Conservation (phyloP, 2,888 invertebrate species). For the Vanessa cardui region DNA sequence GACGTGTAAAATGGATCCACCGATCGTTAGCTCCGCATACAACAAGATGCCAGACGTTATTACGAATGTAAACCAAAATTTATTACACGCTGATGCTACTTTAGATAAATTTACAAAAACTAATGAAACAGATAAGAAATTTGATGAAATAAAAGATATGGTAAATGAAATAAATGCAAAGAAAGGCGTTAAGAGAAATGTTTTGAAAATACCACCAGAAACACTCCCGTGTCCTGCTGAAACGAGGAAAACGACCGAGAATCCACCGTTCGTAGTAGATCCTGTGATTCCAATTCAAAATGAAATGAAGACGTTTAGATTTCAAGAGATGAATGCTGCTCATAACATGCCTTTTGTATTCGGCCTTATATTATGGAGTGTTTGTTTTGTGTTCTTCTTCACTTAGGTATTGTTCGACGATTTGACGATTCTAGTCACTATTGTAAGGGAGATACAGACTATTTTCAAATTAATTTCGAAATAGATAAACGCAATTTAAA, state of each 20-base stretch:
- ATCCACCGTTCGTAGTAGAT: conserved; percentile 64
- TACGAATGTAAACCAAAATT: conserved; percentile 66
- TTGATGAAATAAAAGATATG: conserved; percentile 55
- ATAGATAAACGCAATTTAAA: conserved; percentile 41
- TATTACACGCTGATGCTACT: conserved; percentile 64
- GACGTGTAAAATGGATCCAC: conserved; percentile 86
- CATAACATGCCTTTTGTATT: conserved; percentile 44
- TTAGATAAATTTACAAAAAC: conserved; percentile 66
- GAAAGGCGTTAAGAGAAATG: conserved; percentile 67
- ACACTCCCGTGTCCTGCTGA: conserved; percentile 72
- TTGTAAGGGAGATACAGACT: conserved; percentile 61
- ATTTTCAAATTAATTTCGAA: conserved; percentile 43
- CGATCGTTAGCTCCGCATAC: conserved; percentile 74
- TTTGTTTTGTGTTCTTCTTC: conserved; percentile 67
- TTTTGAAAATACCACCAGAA: conserved; percentile 70
- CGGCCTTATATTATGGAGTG: conserved; percentile 57
- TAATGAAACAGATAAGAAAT: conserved; percentile 64
- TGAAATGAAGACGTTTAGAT: conserved; percentile 77
- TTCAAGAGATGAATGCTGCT: conserved; percentile 64
- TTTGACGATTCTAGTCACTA: conserved; percentile 33
- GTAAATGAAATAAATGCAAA: conserved; percentile 44
- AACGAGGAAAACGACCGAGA: conserved; percentile 64
- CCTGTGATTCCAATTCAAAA: conserved; percentile 75
- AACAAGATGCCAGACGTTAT: conserved; percentile 70
- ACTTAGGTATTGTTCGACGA: conserved; percentile 53